These are phyloP conservation scores for Amphilophus citrinellus DNA, from an alignment of 2,113 vertebrate species.

Conservation along the genomic window DNA sequence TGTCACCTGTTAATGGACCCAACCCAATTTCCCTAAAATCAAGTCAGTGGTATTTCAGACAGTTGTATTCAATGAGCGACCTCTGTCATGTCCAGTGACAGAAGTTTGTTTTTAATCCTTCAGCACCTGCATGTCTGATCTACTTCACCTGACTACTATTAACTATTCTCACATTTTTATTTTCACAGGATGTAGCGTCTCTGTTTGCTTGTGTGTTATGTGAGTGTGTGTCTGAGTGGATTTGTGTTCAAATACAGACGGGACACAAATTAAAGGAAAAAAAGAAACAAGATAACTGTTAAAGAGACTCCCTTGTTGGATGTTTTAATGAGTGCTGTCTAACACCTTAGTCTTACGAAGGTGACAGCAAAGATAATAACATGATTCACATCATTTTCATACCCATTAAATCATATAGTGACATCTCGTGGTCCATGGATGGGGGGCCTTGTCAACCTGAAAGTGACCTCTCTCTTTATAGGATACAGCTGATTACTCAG, in stretches of 20 bases:
- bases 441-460: background rate
- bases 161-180: conserved; percentile 41
- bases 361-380: background rate
- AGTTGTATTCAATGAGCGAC: conserved; percentile 72
- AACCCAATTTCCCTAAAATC: conserved; percentile 43
- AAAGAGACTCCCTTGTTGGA: background rate
- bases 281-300: background rate
- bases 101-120: conserved; percentile 41
- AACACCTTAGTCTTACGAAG: background rate
- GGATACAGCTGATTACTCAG: background rate
- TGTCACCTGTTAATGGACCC: conserved; percentile 46
- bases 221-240: background rate
- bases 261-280: conserved; percentile 8
- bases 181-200: conserved; percentile 42
- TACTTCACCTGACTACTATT: conserved; percentile 29
- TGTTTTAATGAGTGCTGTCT: background rate
- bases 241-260: conserved; percentile 1
- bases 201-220: conserved; percentile 18
- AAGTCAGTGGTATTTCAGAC: conserved; percentile 81
- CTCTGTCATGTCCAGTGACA: conserved; percentile 66
- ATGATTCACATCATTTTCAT: background rate
- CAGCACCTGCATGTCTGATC: conserved; percentile 75
- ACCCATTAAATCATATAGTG: background rate
- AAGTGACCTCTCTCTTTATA: background rate
- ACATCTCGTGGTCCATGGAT: background rate